These are phyloP conservation scores for Sesamia nonagrioides DNA, from an alignment of 1,140 invertebrate genomes.

Conservation along the genomic window DNA sequence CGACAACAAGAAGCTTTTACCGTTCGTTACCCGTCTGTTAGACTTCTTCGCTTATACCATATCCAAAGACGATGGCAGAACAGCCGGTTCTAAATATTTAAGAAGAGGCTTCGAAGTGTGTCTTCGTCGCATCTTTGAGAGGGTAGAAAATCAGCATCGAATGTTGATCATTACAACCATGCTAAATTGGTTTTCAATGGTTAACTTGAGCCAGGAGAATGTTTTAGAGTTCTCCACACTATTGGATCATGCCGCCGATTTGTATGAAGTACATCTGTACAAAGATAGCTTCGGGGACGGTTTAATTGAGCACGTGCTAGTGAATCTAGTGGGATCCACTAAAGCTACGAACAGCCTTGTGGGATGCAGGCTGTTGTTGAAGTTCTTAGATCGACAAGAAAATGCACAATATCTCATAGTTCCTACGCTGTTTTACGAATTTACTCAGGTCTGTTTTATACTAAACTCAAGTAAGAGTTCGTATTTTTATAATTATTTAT, in stretches of 20 bases:
- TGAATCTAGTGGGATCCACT: conserved; percentile 77
- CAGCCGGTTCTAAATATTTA: conserved; percentile 76
- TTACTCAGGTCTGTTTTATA: conserved; percentile 67
- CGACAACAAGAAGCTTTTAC: conserved; percentile 69
- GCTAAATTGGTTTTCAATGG: conserved; percentile 70
- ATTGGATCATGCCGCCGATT: conserved; percentile 85
- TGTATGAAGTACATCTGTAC: conserved; percentile 77
- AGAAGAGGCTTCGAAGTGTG: conserved; percentile 81
- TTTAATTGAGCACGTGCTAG: conserved; percentile 82
- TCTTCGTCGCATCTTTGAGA: conserved; percentile 75
- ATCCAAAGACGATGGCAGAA: conserved; percentile 58
- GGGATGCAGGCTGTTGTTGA: conserved; percentile 87
- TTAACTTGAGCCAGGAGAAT: conserved; percentile 74
- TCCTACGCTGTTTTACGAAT: conserved; percentile 87
- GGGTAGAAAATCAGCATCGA: conserved; percentile 77
- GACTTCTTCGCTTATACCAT: conserved; percentile 83
- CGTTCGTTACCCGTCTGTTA: conserved; percentile 81
- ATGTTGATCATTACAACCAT: conserved; percentile 65
- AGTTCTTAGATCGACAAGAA: conserved; percentile 86
- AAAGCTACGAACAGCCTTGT: conserved; percentile 84
- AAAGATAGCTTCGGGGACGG: conserved; percentile 80
- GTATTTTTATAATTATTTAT: neutral
- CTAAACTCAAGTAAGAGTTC: conserved; percentile 3
- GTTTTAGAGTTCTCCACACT: conserved; percentile 84
- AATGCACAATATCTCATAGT: conserved; percentile 85